These are phyloP conservation scores for Thryonomys swinderianus DNA, from an alignment of 2,113 vertebrate genomes.

Conservation along the genomic window DNA sequence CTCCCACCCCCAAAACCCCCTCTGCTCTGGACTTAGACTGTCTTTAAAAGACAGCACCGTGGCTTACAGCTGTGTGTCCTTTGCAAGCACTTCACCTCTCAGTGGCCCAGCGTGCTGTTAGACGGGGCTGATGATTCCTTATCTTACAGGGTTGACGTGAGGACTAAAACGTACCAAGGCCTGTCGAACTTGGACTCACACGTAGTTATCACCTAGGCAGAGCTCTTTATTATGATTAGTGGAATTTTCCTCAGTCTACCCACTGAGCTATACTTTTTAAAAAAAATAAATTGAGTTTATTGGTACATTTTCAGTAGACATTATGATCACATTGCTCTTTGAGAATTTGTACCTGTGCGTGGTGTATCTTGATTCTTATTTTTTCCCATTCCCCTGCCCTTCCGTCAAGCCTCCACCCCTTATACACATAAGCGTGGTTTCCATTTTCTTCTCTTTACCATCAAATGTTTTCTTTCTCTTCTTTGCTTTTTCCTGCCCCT, in stretches of 20 bases:
- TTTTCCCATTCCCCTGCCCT: too few relatives aligned
- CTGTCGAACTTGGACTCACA: background rate
- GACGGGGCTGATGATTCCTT: background rate
- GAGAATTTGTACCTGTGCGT: too few relatives aligned
- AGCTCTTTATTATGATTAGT: background rate
- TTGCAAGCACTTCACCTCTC: background rate
- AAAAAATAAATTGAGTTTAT: too few relatives aligned
- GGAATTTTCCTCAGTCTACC: background rate
- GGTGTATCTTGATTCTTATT: too few relatives aligned
- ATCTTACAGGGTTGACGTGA: background rate
- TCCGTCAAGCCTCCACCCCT: too few relatives aligned
- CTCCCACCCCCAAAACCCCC: too few relatives aligned
- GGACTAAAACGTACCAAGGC: background rate
- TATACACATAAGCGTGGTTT: too few relatives aligned
- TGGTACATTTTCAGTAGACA: too few relatives aligned
- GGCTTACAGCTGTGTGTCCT: background rate
- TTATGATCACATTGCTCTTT: too few relatives aligned
- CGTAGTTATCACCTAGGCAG: background rate
- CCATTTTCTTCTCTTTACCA: too few relatives aligned
- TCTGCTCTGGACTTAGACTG: background rate
- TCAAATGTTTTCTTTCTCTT: too few relatives aligned
- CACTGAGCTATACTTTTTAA: background rate
- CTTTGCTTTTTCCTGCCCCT: too few relatives aligned
- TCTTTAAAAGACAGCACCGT: background rate
- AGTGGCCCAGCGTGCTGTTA: background rate